Percentiles rank a stretch among this genome's conserved stretches.
Conservation (phyloP, 2,888 invertebrate species). For the Oscheius sp. region DNA sequence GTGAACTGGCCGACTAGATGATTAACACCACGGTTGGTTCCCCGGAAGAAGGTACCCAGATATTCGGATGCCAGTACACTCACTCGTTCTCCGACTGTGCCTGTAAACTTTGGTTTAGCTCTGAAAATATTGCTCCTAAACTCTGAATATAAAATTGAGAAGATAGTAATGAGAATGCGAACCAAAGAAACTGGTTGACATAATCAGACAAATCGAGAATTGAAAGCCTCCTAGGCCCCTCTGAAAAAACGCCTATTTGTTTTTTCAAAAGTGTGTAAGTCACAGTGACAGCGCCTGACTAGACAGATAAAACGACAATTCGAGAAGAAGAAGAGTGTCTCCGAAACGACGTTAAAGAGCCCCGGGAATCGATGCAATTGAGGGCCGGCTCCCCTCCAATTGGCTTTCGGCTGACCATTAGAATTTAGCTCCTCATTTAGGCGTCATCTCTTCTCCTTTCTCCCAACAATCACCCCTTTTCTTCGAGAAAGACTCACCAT, state of each 20-base stretch:
- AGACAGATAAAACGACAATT: too few species aligned
- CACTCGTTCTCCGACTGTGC: conserved; percentile 18
- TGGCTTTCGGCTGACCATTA: conserved; percentile 24
- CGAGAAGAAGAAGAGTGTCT: too few species aligned
- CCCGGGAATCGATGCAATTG: conserved; percentile 27
- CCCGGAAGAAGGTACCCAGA: conserved; percentile 21
- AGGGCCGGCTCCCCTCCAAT: conserved; percentile 17
- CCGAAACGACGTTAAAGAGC: conserved; percentile 27
- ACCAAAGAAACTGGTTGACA: too few species aligned
- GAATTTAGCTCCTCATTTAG: conserved; percentile 12
- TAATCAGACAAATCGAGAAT: too few species aligned
- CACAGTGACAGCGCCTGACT: too few species aligned
- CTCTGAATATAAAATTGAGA: too few species aligned
- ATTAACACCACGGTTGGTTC: conserved; percentile 25
- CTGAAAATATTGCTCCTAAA: too few species aligned
- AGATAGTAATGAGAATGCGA: too few species aligned
- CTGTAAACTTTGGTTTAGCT: not conserved
- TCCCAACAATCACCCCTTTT: too few species aligned
- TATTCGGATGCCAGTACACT: conserved; percentile 26
- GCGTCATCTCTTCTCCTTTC: not conserved
- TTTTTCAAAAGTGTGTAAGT: too few species aligned
- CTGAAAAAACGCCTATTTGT: too few species aligned
- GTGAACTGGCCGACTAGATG: conserved; percentile 29
- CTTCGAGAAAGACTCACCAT: conserved; percentile 1
- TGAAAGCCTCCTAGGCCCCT: too few species aligned